phyloP scores from a whole-genome alignment of 2,797 vertebrate genomes.

The Sebastiscus tertius region DNA sequence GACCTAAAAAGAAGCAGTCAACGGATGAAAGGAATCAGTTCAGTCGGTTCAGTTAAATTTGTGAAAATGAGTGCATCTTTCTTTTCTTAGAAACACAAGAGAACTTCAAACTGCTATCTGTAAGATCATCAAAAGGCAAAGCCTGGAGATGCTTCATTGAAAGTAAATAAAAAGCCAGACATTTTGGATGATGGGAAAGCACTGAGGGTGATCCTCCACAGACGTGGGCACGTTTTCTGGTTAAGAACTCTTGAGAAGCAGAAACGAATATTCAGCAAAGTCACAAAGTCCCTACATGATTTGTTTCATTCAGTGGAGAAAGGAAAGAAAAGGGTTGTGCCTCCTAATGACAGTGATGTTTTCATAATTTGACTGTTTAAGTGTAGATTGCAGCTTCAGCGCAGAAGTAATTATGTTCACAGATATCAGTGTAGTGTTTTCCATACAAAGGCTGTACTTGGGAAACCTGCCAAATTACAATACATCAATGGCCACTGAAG shows the following conservation, averaged over 20 bases:
- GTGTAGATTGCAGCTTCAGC: background rate
- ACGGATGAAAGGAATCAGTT: conserved; percentile 38
- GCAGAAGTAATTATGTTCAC: background rate
- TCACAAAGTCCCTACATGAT: conserved; percentile 1
- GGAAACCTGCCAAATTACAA: background rate
- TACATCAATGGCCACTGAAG: background rate
- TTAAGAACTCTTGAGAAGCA: conserved; percentile 15
- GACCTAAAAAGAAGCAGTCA: conserved; percentile 30
- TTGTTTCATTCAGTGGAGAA: conserved; percentile 5
- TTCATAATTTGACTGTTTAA: background rate
- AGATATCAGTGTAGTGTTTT: background rate
- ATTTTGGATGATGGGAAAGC: conserved; percentile 47
- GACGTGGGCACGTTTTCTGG: conserved; percentile 7
- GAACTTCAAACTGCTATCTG: conserved; percentile 27
- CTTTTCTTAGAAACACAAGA: conserved; percentile 42
- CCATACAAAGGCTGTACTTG: background rate
- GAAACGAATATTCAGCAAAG: conserved; percentile 36
- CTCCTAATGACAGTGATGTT: background rate
- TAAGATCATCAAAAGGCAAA: conserved; percentile 35
- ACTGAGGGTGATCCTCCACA: conserved; percentile 48
- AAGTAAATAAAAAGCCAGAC: conserved; percentile 47
- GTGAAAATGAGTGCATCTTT: conserved; percentile 45
- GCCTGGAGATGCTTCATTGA: conserved; percentile 35
- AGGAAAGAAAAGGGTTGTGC: background rate
- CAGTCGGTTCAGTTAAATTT: conserved; percentile 42